Percentiles rank a stretch among this genome's conserved stretches.
These are phyloP conservation scores for Camelus dromedarius DNA, from an alignment of 2,113 vertebrate species.

Conservation along the genomic window DNA sequence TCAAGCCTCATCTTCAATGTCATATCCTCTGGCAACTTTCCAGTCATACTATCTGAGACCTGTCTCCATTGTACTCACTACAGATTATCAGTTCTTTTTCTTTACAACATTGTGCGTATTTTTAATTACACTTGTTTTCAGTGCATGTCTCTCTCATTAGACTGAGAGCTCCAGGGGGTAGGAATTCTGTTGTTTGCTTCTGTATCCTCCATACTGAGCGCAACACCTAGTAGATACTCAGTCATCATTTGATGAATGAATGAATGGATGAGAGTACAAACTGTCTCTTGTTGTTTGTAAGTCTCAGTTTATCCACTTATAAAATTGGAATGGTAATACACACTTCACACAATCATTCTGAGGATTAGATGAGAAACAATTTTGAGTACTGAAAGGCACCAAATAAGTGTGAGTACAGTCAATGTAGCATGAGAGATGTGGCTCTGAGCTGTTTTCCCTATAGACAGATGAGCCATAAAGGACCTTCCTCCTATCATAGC, in stretches of 20 bases:
- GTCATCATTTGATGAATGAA: constrained; percentile 2
- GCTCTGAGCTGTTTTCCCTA: constrained; percentile 53
- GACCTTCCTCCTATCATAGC: background rate
- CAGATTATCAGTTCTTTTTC: background rate
- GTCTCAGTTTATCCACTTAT: constrained; percentile 36
- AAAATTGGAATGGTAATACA: background rate
- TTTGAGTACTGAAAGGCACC: background rate
- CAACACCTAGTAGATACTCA: background rate
- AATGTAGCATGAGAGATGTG: background rate
- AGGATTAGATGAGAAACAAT: constrained; percentile 35
- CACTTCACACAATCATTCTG: background rate
- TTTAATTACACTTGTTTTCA: background rate
- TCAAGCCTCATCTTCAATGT: background rate
- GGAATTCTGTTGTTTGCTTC: background rate
- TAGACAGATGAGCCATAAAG: constrained; percentile 39
- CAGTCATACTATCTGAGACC: background rate
- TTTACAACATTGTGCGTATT: background rate
- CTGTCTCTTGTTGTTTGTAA: background rate
- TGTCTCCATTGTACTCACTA: background rate
- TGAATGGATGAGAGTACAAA: background rate
- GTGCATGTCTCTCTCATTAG: background rate
- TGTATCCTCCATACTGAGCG: background rate
- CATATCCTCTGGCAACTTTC: background rate
- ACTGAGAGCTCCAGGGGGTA: background rate
- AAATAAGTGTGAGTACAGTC: background rate